phyloP scores from a whole-genome alignment of 1,140 invertebrate species.

The Brachionus sp. region DNA sequence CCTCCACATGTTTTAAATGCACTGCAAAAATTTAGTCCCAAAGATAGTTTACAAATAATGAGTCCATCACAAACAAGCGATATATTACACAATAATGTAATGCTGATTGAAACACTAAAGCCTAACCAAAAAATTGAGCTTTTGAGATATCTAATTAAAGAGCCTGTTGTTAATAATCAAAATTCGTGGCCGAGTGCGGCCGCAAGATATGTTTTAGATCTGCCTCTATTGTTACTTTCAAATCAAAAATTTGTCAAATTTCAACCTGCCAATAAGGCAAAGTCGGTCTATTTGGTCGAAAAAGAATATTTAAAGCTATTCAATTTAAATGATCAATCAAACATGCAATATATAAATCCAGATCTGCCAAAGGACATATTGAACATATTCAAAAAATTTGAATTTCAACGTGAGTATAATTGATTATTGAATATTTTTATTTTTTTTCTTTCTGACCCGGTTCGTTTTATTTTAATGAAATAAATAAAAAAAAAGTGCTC shows the following conservation, averaged over 20 bases:
- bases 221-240: conserved; percentile 20
- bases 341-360: conserved; percentile 38
- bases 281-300: conserved; percentile 33
- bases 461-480: not conserved
- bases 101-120: conserved; percentile 7
- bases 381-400: conserved; percentile 18
- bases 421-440: not conserved
- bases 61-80: conserved; percentile 34
- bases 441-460: not conserved
- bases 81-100: conserved; percentile 31
- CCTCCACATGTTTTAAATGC: conserved; percentile 41
- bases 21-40: not conserved
- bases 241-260: conserved; percentile 45
- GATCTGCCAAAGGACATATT: conserved; percentile 36
- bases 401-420: conserved; percentile 42
- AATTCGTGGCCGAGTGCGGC: conserved; percentile 24
- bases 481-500: not conserved
- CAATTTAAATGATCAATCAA: conserved; percentile 11
- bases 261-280: conserved; percentile 26
- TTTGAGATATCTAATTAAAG: conserved; percentile 24
- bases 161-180: not conserved
- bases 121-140: conserved; percentile 35
- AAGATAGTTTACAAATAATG: conserved; percentile 43
- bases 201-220: conserved; percentile 26
- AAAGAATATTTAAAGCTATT: conserved; percentile 35